Percentiles rank a stretch among this genome's conserved stretches.
Evolutionary conservation across 2,888 invertebrate genomes (phyloP).

Genomic region (Willowsia nigromaculata): DNA sequence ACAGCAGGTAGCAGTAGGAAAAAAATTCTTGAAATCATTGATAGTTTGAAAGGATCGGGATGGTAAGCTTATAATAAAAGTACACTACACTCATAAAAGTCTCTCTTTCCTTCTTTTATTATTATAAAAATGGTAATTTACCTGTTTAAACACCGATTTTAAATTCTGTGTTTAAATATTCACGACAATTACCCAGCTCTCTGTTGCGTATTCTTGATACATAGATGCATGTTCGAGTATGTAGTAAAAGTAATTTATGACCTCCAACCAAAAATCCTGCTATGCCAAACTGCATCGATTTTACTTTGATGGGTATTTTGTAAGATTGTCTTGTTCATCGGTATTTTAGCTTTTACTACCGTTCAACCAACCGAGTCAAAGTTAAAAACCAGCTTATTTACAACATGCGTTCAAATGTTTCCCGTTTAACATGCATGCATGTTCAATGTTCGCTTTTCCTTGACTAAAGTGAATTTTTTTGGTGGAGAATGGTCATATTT

Average conservation of each 20-base stretch:
- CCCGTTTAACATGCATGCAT: slow-evolving; percentile 11
- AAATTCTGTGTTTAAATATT: background rate
- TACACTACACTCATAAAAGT: slow-evolving; percentile 2
- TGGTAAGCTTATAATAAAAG: background rate
- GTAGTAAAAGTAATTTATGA: slow-evolving; percentile 38
- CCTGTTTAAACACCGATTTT: slow-evolving; percentile 43
- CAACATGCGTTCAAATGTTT: background rate
- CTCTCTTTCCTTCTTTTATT: slow-evolving; percentile 11
- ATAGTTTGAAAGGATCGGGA: background rate
- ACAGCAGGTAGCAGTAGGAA: slow-evolving; percentile 61
- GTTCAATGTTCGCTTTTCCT: slow-evolving; percentile 2
- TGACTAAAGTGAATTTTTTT: slow-evolving; percentile 24
- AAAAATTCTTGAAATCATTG: background rate
- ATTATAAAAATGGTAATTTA: slow-evolving; percentile 41
- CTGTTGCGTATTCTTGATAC: background rate
- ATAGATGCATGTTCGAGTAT: background rate
- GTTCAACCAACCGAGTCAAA: slow-evolving; percentile 31
- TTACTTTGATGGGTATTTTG: background rate
- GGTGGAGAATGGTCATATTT: slow-evolving; percentile 46
- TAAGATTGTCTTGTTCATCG: background rate
- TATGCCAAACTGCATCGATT: background rate
- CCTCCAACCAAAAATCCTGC: background rate
- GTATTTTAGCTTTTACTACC: slow-evolving; percentile 41
- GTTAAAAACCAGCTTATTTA: background rate
- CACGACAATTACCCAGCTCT: background rate